Percentiles rank a stretch among this genome's conserved stretches.
Evolutionary conservation across 2,888 invertebrate genomes (phyloP).

Genomic region (Hydriomena furcata): DNA sequence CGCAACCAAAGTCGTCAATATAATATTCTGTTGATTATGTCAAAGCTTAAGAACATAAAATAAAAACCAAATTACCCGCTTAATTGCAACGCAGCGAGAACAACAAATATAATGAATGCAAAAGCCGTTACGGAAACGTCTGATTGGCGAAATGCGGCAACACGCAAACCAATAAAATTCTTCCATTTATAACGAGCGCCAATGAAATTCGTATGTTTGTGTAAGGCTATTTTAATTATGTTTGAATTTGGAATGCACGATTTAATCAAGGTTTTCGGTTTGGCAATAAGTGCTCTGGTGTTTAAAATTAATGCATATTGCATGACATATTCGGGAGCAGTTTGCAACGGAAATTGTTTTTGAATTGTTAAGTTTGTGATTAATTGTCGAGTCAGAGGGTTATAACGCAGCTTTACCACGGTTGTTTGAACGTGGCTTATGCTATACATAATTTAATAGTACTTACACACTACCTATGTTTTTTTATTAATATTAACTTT

Average conservation of each 20-base stretch:
- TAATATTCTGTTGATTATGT: too few species aligned
- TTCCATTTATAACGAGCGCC: slow-evolving; percentile 18
- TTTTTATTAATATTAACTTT: too few species aligned
- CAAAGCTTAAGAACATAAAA: too few species aligned
- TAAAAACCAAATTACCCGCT: slow-evolving; percentile 1
- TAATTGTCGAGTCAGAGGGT: slow-evolving; percentile 35
- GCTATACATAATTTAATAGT: too few species aligned
- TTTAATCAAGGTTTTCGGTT: slow-evolving; percentile 47
- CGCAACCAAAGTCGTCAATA: too few species aligned
- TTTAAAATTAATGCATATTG: slow-evolving; percentile 43
- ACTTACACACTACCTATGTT: too few species aligned
- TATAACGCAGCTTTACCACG: slow-evolving; percentile 7
- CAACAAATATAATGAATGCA: slow-evolving; percentile 4
- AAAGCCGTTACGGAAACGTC: slow-evolving; percentile 5
- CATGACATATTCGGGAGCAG: slow-evolving; percentile 21
- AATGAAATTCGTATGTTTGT: slow-evolving; percentile 34
- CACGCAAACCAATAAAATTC: slow-evolving; percentile 12
- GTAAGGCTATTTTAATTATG: slow-evolving; percentile 44
- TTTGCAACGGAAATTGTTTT: slow-evolving; percentile 41
- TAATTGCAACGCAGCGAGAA: slow-evolving; percentile 5
- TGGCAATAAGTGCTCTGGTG: slow-evolving; percentile 41
- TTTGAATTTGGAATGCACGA: slow-evolving; percentile 44
- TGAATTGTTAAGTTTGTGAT: slow-evolving; percentile 46
- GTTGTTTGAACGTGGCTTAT: too few species aligned
- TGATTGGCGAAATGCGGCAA: slow-evolving; percentile 5